Percentiles rank a stretch among this genome's conserved stretches.
Evolutionary conservation across 1,140 invertebrate species (phyloP).

Genomic region (Papilio polyxenes): DNA sequence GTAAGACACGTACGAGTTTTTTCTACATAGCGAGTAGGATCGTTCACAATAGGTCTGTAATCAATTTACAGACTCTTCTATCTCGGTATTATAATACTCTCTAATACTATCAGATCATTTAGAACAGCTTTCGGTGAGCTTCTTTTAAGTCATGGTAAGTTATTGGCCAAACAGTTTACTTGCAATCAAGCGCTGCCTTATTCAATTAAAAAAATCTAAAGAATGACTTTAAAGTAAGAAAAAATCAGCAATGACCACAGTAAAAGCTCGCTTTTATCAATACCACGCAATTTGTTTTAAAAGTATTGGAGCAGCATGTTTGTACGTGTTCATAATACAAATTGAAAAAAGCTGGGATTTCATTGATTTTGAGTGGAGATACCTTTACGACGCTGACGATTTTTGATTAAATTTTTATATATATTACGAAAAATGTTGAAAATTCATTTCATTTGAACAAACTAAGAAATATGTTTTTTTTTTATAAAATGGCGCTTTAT

Average conservation of each 20-base stretch:
- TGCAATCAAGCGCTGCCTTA: background rate
- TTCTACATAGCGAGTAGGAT: slow-evolving; percentile 26
- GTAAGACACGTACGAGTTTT: slow-evolving; percentile 7
- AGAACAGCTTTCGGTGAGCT: slow-evolving; percentile 47
- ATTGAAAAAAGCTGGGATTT: slow-evolving; percentile 22
- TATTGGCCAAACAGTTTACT: background rate
- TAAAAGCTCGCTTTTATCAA: background rate
- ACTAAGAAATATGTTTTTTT: slow-evolving; percentile 25
- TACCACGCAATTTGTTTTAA: background rate
- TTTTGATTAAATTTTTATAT: slow-evolving; percentile 31
- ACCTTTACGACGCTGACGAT: background rate
- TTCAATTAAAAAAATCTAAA: too few species aligned
- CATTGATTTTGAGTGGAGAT: background rate
- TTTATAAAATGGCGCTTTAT: slow-evolving; percentile 12
- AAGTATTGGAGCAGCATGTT: background rate
- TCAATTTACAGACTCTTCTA: slow-evolving; percentile 54
- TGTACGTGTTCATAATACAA: slow-evolving; percentile 24
- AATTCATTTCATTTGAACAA: slow-evolving; percentile 28
- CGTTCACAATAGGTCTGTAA: slow-evolving; percentile 47
- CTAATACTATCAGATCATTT: slow-evolving; percentile 54
- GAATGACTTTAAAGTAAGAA: too few species aligned
- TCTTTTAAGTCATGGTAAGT: background rate
- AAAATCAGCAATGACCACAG: background rate
- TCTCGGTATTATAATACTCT: slow-evolving; percentile 48
- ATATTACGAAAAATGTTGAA: slow-evolving; percentile 25